A percentile compares a stretch with the other conserved stretches of the same genome.
Conservation (phyloP, 1,140 invertebrate genomes). For the Rhyacophila brunnea region DNA sequence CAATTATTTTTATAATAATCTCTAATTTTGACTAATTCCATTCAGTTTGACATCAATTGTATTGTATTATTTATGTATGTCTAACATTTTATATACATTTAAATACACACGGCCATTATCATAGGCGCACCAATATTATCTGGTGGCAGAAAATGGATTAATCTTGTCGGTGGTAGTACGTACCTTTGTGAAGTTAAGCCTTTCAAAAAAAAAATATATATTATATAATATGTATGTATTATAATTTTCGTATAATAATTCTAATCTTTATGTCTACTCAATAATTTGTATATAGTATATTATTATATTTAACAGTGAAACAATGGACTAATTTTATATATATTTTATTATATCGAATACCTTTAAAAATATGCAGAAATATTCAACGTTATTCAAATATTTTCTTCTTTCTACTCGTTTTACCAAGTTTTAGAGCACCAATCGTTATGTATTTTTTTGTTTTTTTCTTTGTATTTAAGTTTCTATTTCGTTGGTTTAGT, state of each 20-base stretch:
- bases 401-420: constrained; percentile 2
- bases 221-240: constrained; percentile 8
- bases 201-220: neutral
- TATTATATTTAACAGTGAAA: constrained; percentile 16
- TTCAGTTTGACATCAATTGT: constrained; percentile 23
- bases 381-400: constrained; percentile 16
- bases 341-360: constrained; percentile 5
- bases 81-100: constrained; percentile 9
- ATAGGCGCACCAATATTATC: neutral
- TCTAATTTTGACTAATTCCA: constrained; percentile 20
- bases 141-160: neutral
- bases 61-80: constrained; percentile 5
- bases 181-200: constrained; percentile 17
- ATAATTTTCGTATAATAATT: constrained; percentile 19
- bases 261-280: constrained; percentile 13
- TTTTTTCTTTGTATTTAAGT: constrained; percentile 12
- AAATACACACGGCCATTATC: constrained; percentile 5
- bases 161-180: neutral
- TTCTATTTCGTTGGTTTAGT: constrained; percentile 25
- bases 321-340: constrained; percentile 11
- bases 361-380: constrained; percentile 18
- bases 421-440: constrained; percentile 26
- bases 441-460: constrained; percentile 20
- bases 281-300: constrained; percentile 4
- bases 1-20: neutral